These are phyloP conservation scores for Rhinolophus ferrumequinum DNA, from an alignment of 2,113 vertebrate genomes.

Conservation along the genomic window DNA sequence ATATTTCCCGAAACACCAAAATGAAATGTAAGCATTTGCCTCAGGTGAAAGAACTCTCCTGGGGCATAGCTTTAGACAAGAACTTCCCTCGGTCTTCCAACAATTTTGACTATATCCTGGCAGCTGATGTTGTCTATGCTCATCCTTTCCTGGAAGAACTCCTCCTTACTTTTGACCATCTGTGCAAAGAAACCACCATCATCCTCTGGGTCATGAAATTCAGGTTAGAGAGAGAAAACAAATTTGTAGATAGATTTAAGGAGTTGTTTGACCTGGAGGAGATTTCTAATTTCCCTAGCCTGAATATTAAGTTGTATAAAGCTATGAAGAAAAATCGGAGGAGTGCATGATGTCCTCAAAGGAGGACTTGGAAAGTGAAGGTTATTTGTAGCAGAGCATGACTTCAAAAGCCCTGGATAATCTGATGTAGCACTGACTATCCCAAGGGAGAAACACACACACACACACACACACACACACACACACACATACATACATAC, in stretches of 20 bases:
- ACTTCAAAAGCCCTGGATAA: background rate
- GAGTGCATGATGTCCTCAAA: slow-evolving; percentile 48
- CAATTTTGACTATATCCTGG: slow-evolving; percentile 94
- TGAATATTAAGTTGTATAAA: slow-evolving; percentile 94
- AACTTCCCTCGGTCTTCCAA: slow-evolving; percentile 89
- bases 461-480: background rate
- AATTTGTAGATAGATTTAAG: slow-evolving; percentile 92
- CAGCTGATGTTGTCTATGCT: slow-evolving; percentile 95
- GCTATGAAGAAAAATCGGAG: slow-evolving; percentile 87
- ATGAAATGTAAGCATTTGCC: slow-evolving; percentile 90
- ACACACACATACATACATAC: background rate
- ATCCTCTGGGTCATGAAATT: slow-evolving; percentile 98
- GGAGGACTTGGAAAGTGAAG: background rate
- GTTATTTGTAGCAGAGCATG: background rate
- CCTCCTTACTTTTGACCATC: slow-evolving; percentile 93
- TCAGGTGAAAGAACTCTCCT: slow-evolving; percentile 91
- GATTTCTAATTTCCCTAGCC: slow-evolving; percentile 92
- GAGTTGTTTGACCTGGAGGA: slow-evolving; percentile 91
- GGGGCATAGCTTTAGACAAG: slow-evolving; percentile 91
- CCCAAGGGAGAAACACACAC: background rate
- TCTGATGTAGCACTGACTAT: background rate
- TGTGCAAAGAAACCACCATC: slow-evolving; percentile 91
- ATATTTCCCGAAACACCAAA: slow-evolving; percentile 91
- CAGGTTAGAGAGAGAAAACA: slow-evolving; percentile 92
- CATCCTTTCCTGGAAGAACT: slow-evolving; percentile 94